A percentile compares a stretch with the other conserved stretches of the same genome.
Conservation (phyloP, 2,797 vertebrate species). For the Aplochiton taeniatus region DNA sequence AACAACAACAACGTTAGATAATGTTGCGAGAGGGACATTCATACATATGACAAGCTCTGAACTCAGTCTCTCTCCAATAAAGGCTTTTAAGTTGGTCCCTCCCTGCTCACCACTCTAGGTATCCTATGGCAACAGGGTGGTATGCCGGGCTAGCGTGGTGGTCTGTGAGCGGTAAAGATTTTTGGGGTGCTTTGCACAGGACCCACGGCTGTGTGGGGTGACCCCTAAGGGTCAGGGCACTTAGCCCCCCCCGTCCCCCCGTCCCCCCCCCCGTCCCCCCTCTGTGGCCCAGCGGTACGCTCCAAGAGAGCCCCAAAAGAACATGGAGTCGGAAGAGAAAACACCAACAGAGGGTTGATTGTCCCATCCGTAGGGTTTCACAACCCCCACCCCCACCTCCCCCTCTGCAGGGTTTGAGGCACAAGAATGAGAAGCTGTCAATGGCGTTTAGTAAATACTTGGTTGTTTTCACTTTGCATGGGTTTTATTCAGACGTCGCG, state of each 20-base stretch:
- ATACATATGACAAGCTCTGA: slow-evolving; percentile 11
- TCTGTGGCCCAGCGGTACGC: slow-evolving; percentile 41
- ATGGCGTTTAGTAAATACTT: slow-evolving; percentile 69
- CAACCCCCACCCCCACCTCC: slow-evolving; percentile 36
- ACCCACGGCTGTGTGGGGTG: slow-evolving; percentile 45
- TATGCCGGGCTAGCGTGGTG: slow-evolving; percentile 64
- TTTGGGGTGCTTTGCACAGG: slow-evolving; percentile 39
- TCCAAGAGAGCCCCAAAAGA: slow-evolving; percentile 61
- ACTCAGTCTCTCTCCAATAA: slow-evolving; percentile 19
- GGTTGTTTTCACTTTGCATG: slow-evolving; percentile 59
- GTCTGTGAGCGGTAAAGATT: slow-evolving; percentile 52
- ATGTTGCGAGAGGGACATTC: slow-evolving; percentile 27
- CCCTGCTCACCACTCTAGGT: slow-evolving; percentile 33
- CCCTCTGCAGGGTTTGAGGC: slow-evolving; percentile 41
- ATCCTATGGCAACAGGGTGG: slow-evolving; percentile 64
- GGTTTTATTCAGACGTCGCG: slow-evolving; percentile 58
- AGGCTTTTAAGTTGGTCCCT: slow-evolving; percentile 34
- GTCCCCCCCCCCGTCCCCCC: too few relatives aligned
- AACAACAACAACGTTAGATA: slow-evolving; percentile 38
- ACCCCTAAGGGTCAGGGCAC: slow-evolving; percentile 57
- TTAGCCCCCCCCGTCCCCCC: too few relatives aligned
- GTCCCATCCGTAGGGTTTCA: slow-evolving; percentile 53
- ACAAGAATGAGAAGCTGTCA: slow-evolving; percentile 62
- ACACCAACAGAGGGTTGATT: slow-evolving; percentile 70
- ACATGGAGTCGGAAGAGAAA: slow-evolving; percentile 64